Base-by-base conservation (phyloP, 1,140 invertebrate species). In the Thaumetopoea pityocampa region DNA sequence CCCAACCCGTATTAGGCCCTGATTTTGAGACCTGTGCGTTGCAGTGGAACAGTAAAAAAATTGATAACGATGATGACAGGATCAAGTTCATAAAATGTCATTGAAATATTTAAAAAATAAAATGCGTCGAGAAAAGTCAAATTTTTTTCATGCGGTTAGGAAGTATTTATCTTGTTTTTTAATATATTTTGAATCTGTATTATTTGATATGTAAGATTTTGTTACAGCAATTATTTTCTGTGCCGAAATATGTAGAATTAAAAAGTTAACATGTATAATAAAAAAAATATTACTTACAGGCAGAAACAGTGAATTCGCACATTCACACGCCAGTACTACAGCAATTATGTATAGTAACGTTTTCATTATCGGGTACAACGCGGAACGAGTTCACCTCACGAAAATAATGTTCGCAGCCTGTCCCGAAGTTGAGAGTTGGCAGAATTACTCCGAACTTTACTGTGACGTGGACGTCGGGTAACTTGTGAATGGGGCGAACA, bases 401-500 rank as follows among this genome's bases (percentile, higher is more conserved):
- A 41, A 45, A 23, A 18, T 27, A 51, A 24, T 30, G 37, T 35
- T 38, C 28, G 36, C 15, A 29, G 15, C 36, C 26, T 34, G 41
- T 43, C 28, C 44, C 20, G 38, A 54, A 57, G 45, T 62, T 52
- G 20, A 26, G 44, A 18, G n/a, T n/a, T 8, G 23, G 41, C 4
- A n/a, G 30, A 6, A 5, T 12, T 22, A 36, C 34, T 55, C 38
- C 41, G 51, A 48, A 44, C 28, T 51, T 34, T 45, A 36, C 52
- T 28, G 63, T 57, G 45, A 52, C 57, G 56, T 37, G 50, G 60
- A 18, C 66, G 66, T 57, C 64, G 41, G 47, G 51, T 40, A 50
- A 70, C 51, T 72, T 74, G 61, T 77, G 74, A 74, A 74, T 72
- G 65, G 65, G 63, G 40, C 53, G 62, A 43, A 50, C 47, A 56